Evolutionary conservation across 2,113 vertebrate species (phyloP).

Genomic region (Orycteropus afer): DNA sequence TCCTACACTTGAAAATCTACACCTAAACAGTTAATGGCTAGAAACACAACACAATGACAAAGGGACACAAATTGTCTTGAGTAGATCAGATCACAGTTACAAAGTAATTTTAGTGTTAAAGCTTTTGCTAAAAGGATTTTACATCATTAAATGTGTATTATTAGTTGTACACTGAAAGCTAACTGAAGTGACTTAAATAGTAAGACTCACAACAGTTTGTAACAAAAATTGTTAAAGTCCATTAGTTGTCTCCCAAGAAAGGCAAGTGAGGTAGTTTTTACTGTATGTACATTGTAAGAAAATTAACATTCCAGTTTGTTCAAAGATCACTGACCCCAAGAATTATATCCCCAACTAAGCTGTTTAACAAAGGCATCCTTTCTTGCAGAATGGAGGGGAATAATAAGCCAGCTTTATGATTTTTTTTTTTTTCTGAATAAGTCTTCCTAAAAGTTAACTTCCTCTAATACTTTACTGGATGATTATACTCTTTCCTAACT

Average conservation of each 20-base stretch:
- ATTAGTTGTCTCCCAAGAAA: slow-evolving; percentile 67
- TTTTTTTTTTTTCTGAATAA: not conserved
- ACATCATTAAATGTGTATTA: slow-evolving; percentile 53
- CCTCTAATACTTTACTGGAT: slow-evolving; percentile 14
- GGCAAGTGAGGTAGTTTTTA: slow-evolving; percentile 86
- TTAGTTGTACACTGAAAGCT: slow-evolving; percentile 54
- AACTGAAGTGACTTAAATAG: slow-evolving; percentile 65
- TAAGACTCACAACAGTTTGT: slow-evolving; percentile 36
- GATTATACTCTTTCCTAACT: not conserved
- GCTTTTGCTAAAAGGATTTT: slow-evolving; percentile 65
- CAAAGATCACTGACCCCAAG: slow-evolving; percentile 25
- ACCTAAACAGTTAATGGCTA: not conserved
- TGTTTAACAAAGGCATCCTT: slow-evolving; percentile 57
- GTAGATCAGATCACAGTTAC: not conserved
- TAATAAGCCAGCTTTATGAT: slow-evolving; percentile 38
- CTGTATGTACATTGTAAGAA: slow-evolving; percentile 40
- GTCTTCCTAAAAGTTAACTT: slow-evolving; percentile 41
- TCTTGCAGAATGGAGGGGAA: slow-evolving; percentile 35
- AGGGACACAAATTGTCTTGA: slow-evolving; percentile 50
- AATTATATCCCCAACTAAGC: not conserved
- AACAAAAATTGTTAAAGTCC: slow-evolving; percentile 68
- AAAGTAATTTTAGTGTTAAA: not conserved
- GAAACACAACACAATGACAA: slow-evolving; percentile 21
- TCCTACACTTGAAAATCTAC: not conserved
- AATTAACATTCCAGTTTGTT: slow-evolving; percentile 72